Conservation (phyloP, 1,140 invertebrate species). For the Drosophila mojavensis region DNA sequence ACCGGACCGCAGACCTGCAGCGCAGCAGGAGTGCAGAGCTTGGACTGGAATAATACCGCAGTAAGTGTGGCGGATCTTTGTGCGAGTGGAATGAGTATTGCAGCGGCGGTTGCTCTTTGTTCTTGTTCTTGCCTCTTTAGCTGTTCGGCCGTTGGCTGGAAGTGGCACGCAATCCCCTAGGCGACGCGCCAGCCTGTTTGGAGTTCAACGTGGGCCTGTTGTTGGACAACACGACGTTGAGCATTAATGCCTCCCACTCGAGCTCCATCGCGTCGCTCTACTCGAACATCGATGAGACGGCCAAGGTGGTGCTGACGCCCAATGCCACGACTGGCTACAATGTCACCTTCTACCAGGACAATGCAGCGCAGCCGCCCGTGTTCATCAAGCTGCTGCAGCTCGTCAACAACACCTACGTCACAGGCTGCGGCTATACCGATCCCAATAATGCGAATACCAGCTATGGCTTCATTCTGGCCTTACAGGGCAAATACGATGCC, state of each 20-base stretch:
- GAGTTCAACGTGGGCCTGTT: background rate
- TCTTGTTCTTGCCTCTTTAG: conserved; percentile 17
- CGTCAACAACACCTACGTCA: conserved; percentile 30
- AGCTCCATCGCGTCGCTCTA: conserved; percentile 15
- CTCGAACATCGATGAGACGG: conserved; percentile 27
- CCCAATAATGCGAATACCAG: conserved; percentile 1
- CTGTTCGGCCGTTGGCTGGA: conserved; percentile 47
- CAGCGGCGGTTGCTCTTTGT: background rate
- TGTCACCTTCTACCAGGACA: conserved; percentile 22
- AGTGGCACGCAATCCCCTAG: conserved; percentile 50
- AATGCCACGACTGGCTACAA: conserved; percentile 39
- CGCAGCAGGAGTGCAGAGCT: conserved; percentile 6
- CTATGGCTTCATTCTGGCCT: conserved; percentile 54
- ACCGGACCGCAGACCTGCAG: background rate
- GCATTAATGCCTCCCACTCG: conserved; percentile 48
- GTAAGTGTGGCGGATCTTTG: conserved; percentile 49
- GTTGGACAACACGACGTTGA: conserved; percentile 24
- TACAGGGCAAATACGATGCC: background rate
- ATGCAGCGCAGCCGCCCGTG: background rate
- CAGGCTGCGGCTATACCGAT: conserved; percentile 57
- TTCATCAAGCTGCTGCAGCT: conserved; percentile 45
- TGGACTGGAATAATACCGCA: conserved; percentile 43
- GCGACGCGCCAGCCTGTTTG: conserved; percentile 31
- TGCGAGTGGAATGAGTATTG: background rate
- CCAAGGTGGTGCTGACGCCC: conserved; percentile 23